These are phyloP conservation scores for Mystacornis crossleyi DNA, from an alignment of 2,113 vertebrate genomes.

Conservation along the genomic window DNA sequence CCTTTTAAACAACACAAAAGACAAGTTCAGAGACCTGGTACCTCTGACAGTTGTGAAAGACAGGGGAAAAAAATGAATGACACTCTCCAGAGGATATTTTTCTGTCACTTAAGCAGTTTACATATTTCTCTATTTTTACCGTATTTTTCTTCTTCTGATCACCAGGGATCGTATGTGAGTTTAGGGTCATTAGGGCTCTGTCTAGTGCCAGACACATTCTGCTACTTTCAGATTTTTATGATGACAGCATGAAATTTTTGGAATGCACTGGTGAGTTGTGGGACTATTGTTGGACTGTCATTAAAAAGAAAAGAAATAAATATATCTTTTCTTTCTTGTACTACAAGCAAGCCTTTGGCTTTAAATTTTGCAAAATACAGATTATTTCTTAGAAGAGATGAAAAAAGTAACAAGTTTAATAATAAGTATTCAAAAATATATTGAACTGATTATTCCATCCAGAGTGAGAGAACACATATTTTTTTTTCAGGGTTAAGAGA, in stretches of 20 bases:
- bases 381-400: not conserved
- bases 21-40: slow-evolving; percentile 67
- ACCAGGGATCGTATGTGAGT: slow-evolving; percentile 70
- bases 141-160: slow-evolving; percentile 68
- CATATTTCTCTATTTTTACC: slow-evolving; percentile 73
- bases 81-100: slow-evolving; percentile 77
- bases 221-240: slow-evolving; percentile 64
- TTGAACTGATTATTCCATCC: not conserved
- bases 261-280: slow-evolving; percentile 78
- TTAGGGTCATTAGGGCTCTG: slow-evolving; percentile 74
- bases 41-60: slow-evolving; percentile 72
- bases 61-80: slow-evolving; percentile 66
- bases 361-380: not conserved
- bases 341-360: not conserved
- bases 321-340: not conserved
- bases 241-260: slow-evolving; percentile 81
- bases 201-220: slow-evolving; percentile 75
- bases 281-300: slow-evolving; percentile 57
- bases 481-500: not conserved
- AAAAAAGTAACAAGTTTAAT: not conserved
- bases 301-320: not conserved
- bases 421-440: not conserved
- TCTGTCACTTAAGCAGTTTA: slow-evolving; percentile 83
- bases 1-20: slow-evolving; percentile 61
- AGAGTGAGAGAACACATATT: not conserved